Conservation (phyloP, 2,888 invertebrate genomes). For the Loripinus fragilis region DNA sequence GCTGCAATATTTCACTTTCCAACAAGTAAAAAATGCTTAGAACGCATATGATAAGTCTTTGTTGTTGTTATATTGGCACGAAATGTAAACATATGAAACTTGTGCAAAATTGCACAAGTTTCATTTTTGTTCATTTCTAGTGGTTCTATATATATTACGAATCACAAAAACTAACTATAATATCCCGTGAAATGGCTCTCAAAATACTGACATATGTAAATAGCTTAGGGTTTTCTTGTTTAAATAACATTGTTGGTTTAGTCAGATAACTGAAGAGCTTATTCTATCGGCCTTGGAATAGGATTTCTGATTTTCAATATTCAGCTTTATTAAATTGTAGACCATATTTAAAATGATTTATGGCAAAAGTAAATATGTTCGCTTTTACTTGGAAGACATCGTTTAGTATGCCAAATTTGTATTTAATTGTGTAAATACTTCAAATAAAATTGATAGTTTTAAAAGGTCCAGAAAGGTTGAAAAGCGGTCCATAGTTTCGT, state of each 20-base stretch:
- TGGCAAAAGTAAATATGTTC: slow-evolving; percentile 10
- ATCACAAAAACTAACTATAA: too few species aligned
- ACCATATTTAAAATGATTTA: slow-evolving; percentile 11
- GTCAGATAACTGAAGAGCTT: background rate
- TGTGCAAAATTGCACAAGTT: too few species aligned
- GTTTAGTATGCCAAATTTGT: slow-evolving; percentile 9
- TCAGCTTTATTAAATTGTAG: slow-evolving; percentile 5
- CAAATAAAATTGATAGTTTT: slow-evolving; percentile 13
- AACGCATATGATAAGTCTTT: too few species aligned
- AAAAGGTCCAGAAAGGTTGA: background rate
- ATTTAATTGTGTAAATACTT: slow-evolving; percentile 12
- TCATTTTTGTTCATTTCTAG: too few species aligned
- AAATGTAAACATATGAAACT: too few species aligned
- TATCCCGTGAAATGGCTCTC: too few species aligned
- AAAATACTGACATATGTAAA: too few species aligned
- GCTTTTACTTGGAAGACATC: background rate
- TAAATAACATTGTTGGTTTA: slow-evolving; percentile 11
- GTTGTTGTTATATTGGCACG: too few species aligned
- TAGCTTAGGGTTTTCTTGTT: background rate
- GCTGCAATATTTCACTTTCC: too few species aligned
- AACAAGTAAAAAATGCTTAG: too few species aligned
- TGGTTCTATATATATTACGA: too few species aligned
- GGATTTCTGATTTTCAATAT: slow-evolving; percentile 7
- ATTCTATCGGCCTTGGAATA: background rate
- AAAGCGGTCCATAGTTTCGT: background rate